Percentiles rank a stretch among this genome's conserved stretches.
Conservation (phyloP, 1,140 invertebrate genomes). For the Drosophila ohnishii region DNA sequence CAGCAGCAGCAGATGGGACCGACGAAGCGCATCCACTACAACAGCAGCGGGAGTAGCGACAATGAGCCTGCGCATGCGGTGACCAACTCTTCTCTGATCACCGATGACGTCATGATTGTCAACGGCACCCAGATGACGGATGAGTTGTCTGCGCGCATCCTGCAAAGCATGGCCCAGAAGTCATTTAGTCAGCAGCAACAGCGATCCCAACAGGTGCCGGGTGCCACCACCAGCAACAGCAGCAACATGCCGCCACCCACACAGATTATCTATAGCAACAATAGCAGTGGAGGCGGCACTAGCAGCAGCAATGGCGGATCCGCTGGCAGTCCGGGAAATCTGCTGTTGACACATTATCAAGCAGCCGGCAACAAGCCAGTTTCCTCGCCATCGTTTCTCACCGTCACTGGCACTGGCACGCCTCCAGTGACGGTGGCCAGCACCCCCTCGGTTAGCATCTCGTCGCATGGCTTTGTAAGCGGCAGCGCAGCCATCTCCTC, state of each 20-base stretch:
- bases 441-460: slow-evolving; percentile 68
- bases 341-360: slow-evolving; percentile 60
- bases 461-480: slow-evolving; percentile 67
- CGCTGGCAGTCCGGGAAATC: slow-evolving; percentile 38
- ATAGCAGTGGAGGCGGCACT: slow-evolving; percentile 1
- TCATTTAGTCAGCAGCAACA: slow-evolving; percentile 81
- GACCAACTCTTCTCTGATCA: slow-evolving; percentile 51
- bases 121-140: slow-evolving; percentile 83
- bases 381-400: slow-evolving; percentile 41
- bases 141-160: slow-evolving; percentile 76
- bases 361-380: slow-evolving; percentile 38
- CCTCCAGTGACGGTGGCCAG: slow-evolving; percentile 47
- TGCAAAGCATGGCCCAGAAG: slow-evolving; percentile 82
- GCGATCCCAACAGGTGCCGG: slow-evolving; percentile 73
- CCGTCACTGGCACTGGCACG: slow-evolving; percentile 34
- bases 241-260: slow-evolving; percentile 64
- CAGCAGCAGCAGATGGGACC: slow-evolving; percentile 35
- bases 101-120: slow-evolving; percentile 79
- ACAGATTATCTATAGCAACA: slow-evolving; percentile 61
- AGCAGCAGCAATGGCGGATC: slow-evolving; percentile 36
- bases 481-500: slow-evolving; percentile 66
- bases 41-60: slow-evolving; percentile 62
- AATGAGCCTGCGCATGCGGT: slow-evolving; percentile 37
- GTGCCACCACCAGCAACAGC: slow-evolving; percentile 53
- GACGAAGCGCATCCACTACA: slow-evolving; percentile 58